phyloP scores from a whole-genome alignment of 53 echinoderm and acorn worm species.

The Holothuria leucospilota region DNA sequence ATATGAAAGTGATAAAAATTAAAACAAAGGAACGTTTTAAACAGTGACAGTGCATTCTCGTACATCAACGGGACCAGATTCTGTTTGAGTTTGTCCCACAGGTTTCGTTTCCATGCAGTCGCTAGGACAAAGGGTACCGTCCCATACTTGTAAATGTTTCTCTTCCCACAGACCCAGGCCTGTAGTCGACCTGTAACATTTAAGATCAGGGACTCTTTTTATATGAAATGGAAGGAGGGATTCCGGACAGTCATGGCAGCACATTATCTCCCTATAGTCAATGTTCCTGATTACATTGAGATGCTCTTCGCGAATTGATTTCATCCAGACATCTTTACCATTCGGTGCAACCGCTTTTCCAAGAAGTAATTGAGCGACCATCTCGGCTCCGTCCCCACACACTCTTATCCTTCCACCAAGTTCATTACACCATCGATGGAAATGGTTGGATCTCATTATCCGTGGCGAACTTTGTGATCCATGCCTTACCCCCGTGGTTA shows the following conservation, averaged over 20 bases:
- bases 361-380: slow-evolving; percentile 23
- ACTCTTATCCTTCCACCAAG: background rate
- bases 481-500: slow-evolving; percentile 3
- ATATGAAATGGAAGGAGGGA: background rate
- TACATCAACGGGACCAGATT: background rate
- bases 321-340: slow-evolving; percentile 8
- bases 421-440: background rate
- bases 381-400: slow-evolving; percentile 1
- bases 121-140: background rate
- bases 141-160: background rate
- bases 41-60: background rate
- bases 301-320: background rate
- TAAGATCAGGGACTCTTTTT: background rate
- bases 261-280: background rate
- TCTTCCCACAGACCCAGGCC: background rate
- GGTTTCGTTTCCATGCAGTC: slow-evolving; percentile 10
- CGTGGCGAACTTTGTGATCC: background rate
- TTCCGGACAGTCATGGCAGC: slow-evolving; percentile 23
- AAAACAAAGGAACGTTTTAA: no score
- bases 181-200: background rate
- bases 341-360: slow-evolving; percentile 9
- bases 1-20: no score
- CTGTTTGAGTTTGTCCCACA: background rate
- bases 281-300: background rate
- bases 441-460: background rate